A percentile compares a stretch with the other conserved stretches of the same genome.
phyloP scores from a whole-genome alignment of 2,113 vertebrate species.

The Myiozetetes cayanensis region DNA sequence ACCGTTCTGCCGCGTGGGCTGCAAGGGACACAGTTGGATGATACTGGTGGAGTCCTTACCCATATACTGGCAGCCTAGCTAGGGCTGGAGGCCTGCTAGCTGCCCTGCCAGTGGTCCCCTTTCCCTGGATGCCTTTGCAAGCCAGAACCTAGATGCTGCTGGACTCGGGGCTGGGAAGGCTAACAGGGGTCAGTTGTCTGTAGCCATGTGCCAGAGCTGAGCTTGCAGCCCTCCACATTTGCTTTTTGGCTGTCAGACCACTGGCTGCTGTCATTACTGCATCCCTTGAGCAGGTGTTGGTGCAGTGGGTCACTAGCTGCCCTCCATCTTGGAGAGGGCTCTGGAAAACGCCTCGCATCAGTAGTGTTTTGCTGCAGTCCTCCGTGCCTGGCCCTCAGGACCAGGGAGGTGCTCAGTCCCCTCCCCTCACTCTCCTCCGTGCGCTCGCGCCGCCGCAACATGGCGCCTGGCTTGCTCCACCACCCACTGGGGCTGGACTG shows the following conservation, averaged over 20 bases:
- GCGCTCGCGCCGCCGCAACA: constrained; percentile 48
- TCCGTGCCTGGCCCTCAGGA: not conserved
- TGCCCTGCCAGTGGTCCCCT: not conserved
- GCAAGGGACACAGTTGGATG: accelerated
- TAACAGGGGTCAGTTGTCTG: accelerated
- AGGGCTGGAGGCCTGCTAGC: not conserved
- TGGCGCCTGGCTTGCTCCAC: constrained; percentile 22
- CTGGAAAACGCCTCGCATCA: not conserved
- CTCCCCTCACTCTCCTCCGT: constrained; percentile 47
- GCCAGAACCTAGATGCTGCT: not conserved
- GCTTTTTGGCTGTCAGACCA: not conserved
- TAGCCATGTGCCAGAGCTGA: accelerated
- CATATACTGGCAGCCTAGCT: accelerated
- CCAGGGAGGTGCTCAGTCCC: constrained; percentile 7
- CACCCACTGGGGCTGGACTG: accelerated
- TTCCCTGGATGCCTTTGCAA: not conserved
- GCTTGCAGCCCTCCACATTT: accelerated
- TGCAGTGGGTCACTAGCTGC: not conserved
- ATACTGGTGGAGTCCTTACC: not conserved
- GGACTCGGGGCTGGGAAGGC: not conserved
- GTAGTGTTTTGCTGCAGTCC: constrained; percentile 27
- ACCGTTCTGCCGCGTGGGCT: accelerated
- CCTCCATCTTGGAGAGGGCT: not conserved
- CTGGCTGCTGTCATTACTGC: accelerated
- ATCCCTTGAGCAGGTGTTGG: not conserved